A percentile compares a stretch with the other conserved stretches of the same genome.
Conservation (phyloP, 2,888 invertebrate species). For the Lasiommata megera region DNA sequence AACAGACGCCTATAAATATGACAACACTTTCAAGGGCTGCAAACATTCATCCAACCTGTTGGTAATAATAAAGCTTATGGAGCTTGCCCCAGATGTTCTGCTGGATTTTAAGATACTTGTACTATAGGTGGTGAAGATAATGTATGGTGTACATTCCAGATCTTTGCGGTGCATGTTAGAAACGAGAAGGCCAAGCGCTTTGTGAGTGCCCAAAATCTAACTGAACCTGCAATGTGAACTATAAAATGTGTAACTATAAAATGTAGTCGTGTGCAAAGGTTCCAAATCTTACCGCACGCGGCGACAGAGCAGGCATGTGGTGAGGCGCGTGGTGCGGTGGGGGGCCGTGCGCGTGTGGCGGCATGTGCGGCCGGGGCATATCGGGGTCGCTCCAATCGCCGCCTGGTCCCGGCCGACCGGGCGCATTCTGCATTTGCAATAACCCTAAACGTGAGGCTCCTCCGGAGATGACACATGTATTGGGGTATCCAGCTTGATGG, state of each 20-base stretch:
- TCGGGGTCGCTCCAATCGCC: conserved; percentile 1
- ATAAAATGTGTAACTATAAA: too few relatives aligned
- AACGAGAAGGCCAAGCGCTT: too few relatives aligned
- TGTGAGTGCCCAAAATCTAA: too few relatives aligned
- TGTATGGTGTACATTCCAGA: too few relatives aligned
- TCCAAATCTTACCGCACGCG: conserved; percentile 7
- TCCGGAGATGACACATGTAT: neutral
- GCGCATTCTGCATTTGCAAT: conserved; percentile 7
- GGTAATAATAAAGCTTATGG: too few relatives aligned
- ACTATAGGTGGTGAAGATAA: too few relatives aligned
- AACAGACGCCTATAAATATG: neutral
- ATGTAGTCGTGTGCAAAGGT: neutral
- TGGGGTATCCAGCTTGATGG: too few relatives aligned
- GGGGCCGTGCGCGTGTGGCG: conserved; percentile 7
- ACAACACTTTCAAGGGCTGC: neutral
- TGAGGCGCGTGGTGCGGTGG: conserved; percentile 10
- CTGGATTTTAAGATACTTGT: too few relatives aligned
- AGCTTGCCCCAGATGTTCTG: too few relatives aligned
- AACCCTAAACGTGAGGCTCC: neutral
- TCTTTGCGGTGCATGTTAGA: too few relatives aligned
- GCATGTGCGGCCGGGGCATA: conserved; percentile 1
- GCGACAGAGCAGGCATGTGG: conserved; percentile 9
- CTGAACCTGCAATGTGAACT: too few relatives aligned
- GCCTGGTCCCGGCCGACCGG: conserved; percentile 8
- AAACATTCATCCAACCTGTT: too few relatives aligned